Conservation (phyloP, 2,797 vertebrate species). For the Aplochiton taeniatus region DNA sequence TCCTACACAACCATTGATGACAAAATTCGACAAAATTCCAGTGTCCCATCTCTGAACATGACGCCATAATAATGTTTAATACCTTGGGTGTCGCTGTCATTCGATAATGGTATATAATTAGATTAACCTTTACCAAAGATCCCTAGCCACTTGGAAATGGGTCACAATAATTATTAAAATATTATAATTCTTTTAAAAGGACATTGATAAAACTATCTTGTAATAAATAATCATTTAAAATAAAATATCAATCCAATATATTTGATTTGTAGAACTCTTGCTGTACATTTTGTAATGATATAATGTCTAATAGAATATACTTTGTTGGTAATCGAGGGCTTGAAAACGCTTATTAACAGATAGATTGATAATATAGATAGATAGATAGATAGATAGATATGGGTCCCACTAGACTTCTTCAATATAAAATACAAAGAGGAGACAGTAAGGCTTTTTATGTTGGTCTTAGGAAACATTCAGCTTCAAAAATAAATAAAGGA, state of each 20-base stretch:
- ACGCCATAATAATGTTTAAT: too few species aligned
- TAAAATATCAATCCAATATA: slow-evolving; percentile 58
- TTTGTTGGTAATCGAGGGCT: slow-evolving; percentile 55
- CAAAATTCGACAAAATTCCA: too few species aligned
- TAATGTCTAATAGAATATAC: slow-evolving; percentile 14
- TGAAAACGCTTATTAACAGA: not conserved
- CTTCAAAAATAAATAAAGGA: slow-evolving; percentile 72
- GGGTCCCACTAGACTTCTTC: slow-evolving; percentile 64
- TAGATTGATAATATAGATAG: slow-evolving; percentile 32
- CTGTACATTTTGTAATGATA: slow-evolving; percentile 59
- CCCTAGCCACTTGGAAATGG: too few species aligned
- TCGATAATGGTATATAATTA: too few species aligned
- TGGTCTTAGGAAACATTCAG: slow-evolving; percentile 72
- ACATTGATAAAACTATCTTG: slow-evolving; percentile 64
- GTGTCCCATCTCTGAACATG: too few species aligned
- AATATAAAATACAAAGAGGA: slow-evolving; percentile 69
- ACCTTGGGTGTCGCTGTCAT: too few species aligned
- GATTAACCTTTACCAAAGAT: too few species aligned
- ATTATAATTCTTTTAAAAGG: slow-evolving; percentile 23
- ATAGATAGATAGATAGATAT: slow-evolving; percentile 53
- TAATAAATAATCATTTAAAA: slow-evolving; percentile 72
- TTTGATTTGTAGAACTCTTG: slow-evolving; percentile 59
- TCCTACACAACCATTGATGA: too few species aligned
- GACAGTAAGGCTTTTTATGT: slow-evolving; percentile 80
- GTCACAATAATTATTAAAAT: not conserved